Evolutionary conservation across 2,113 vertebrate genomes (phyloP), one percentile per base, ranked within the genome.

Genomic region (Varanus komodoensis): DNA sequence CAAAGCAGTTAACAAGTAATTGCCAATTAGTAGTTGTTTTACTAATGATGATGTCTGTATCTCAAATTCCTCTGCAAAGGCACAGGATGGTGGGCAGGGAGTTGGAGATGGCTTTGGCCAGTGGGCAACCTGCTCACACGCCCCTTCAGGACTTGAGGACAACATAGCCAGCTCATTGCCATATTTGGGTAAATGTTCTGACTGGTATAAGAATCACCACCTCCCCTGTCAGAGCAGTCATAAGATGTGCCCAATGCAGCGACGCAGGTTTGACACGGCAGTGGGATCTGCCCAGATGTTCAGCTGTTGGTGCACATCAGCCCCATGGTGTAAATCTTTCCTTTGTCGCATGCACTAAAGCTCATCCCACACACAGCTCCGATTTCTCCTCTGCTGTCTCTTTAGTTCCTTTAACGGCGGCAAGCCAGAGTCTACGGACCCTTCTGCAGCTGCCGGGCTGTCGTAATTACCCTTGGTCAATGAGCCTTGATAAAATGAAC

Each of bases 381-480:
- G 12, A 68, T 27, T 54, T 48, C 61, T 48, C 74, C 38, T 54
- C 77, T 23, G 8, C 64, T 23, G 12, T 64, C 32, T 32, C 77
- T 73, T 80, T 50, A 9, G 87, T 83, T 80, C 81, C 75, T 29
- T 69, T 29, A 69, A n/a, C 61, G 57, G 73, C 4, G n/a, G 57
- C 67, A 27, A 61, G 48, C 23, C 67, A 25, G 54, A 32, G 38
- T 32, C 54, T 3, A 3, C 27, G 27, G 69, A 52, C 68, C 68
- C 77, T 54, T 54, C 74, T 84, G 29, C 87, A 86, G 87, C 78
- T 82, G 91, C 77, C 23, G 32, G 44, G 54, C 87, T 68, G 61
- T 25, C 23, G 4, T 86, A 86, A 80, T 89, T 77, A 86, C 91
- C 87, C 91, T 82, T 82, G 74, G 25, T 85, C 90, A 85, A 71